phyloP scores from a whole-genome alignment of 2,113 vertebrate species.

The Odobenus rosmarus region DNA sequence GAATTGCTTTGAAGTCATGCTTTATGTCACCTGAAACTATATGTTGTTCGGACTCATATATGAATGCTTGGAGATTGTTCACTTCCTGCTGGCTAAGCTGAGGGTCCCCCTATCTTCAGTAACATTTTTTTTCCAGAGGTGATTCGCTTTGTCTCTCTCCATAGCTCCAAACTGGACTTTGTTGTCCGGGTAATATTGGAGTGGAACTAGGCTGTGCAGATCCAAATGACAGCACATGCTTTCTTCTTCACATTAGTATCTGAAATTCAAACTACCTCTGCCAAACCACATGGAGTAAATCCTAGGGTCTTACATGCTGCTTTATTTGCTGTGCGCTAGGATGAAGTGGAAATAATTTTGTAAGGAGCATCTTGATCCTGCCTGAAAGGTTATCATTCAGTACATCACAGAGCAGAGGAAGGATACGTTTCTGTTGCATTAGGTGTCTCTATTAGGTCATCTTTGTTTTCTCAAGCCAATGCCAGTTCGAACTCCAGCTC shows the following conservation, averaged over 20 bases:
- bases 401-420: not conserved
- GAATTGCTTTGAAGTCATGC: slow-evolving; percentile 14
- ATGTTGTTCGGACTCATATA: not conserved
- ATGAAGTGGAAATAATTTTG: not conserved
- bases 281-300: not conserved
- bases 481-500: not conserved
- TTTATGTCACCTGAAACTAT: not conserved
- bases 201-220: not conserved
- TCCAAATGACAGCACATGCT: not conserved
- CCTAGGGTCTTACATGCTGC: not conserved
- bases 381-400: not conserved
- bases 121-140: not conserved
- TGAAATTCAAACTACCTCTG: not conserved
- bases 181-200: not conserved
- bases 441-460: not conserved
- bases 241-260: not conserved
- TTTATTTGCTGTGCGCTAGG: not conserved
- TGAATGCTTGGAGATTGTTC: not conserved
- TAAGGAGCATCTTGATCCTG: not conserved
- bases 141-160: not conserved
- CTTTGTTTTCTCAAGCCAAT: not conserved
- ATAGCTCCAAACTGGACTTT: not conserved
- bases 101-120: not conserved
- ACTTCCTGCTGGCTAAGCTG: not conserved
- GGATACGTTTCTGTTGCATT: not conserved